Percentiles rank a stretch among this genome's conserved stretches.
phyloP scores from a whole-genome alignment of 2,797 vertebrate species.

The Acanthurus leucopareius region DNA sequence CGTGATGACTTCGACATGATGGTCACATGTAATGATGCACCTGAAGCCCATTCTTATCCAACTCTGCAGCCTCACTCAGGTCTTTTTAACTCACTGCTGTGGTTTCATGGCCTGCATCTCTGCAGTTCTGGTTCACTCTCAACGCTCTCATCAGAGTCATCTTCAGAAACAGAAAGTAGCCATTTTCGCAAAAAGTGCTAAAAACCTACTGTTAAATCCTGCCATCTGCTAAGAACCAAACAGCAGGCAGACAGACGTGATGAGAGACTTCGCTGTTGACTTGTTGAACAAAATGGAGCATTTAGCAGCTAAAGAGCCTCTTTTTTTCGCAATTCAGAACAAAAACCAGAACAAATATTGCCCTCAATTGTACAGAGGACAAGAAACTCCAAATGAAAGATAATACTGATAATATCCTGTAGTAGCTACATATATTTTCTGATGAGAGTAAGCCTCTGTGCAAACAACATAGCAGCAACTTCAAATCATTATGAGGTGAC shows the following conservation, averaged over 20 bases:
- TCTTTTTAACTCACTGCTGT: not conserved
- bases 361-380: not conserved
- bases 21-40: not conserved
- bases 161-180: not conserved
- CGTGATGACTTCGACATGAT: not conserved
- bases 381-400: no score
- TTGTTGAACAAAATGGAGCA: no score
- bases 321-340: not conserved
- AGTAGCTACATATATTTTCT: not conserved
- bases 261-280: no score
- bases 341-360: not conserved
- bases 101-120: not conserved
- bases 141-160: not conserved
- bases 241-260: not conserved
- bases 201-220: not conserved
- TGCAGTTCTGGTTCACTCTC: not conserved
- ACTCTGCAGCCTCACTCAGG: not conserved
- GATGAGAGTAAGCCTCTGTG: not conserved
- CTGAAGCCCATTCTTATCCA: no score
- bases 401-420: not conserved
- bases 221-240: not conserved
- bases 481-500: not conserved
- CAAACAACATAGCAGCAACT: not conserved
- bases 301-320: no score
- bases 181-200: not conserved